A percentile compares a stretch with the other conserved stretches of the same genome.
Evolutionary conservation across 2,888 invertebrate species (phyloP).

Genomic region (Amphipoea lucens): DNA sequence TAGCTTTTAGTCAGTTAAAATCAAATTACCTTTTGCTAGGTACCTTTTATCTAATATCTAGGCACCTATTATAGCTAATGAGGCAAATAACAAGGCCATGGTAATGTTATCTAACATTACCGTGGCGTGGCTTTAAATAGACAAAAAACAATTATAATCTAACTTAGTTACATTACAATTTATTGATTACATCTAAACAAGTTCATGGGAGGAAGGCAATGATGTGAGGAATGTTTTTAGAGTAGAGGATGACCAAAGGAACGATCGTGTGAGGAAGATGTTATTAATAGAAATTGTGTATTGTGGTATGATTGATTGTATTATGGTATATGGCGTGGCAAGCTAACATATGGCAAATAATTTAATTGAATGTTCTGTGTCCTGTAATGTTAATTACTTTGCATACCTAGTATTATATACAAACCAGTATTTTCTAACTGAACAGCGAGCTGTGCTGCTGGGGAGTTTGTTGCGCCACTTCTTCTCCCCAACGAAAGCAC

Average conservation of each 20-base stretch:
- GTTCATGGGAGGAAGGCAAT: neutral
- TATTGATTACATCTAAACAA: neutral
- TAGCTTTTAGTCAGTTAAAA: conserved; percentile 25
- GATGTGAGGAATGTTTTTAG: neutral
- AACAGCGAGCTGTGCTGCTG: no score
- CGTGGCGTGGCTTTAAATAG: neutral
- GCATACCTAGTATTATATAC: no score
- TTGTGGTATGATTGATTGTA: no score
- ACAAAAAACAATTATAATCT: neutral
- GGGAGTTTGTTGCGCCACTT: no score
- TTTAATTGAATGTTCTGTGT: no score
- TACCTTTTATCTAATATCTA: neutral
- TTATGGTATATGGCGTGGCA: no score
- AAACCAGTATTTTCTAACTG: no score
- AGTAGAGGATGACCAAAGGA: neutral
- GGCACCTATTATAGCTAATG: conserved; percentile 3
- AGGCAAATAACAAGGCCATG: conserved; percentile 6
- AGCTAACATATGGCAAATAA: no score
- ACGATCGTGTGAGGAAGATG: neutral
- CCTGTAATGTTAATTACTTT: no score
- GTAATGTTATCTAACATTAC: no score
- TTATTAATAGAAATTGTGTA: no score
- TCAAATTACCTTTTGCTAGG: conserved; percentile 30
- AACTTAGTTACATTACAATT: conserved; percentile 5
- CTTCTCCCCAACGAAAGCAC: no score